Percentiles rank a stretch among this genome's conserved stretches.
Evolutionary conservation across 2,113 vertebrate species (phyloP).

Genomic region (Eulemur rufifrons): DNA sequence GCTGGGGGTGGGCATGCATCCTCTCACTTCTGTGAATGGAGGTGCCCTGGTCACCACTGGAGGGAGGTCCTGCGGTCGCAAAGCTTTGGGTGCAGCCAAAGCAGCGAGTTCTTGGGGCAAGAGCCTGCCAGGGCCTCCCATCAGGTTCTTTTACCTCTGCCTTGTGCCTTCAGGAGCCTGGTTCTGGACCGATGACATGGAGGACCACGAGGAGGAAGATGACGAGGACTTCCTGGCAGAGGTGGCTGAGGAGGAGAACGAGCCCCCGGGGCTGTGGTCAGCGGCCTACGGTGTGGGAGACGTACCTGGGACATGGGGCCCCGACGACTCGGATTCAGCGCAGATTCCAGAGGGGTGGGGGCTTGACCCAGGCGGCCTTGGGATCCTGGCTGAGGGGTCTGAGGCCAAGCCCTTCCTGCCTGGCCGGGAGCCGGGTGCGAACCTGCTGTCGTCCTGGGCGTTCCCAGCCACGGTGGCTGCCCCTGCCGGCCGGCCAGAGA

Average conservation of each 20-base stretch:
- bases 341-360: slow-evolving; percentile 66
- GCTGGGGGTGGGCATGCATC: rapidly evolving
- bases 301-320: slow-evolving; percentile 76
- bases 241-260: slow-evolving; percentile 70
- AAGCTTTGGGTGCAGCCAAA: rapidly evolving
- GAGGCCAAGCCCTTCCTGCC: slow-evolving; percentile 58
- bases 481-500: slow-evolving; percentile 1
- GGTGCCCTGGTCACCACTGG: neutral
- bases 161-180: slow-evolving; percentile 62
- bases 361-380: neutral
- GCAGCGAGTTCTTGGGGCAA: neutral
- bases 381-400: neutral
- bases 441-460: slow-evolving; percentile 55
- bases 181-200: slow-evolving; percentile 73
- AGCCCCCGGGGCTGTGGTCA: slow-evolving; percentile 73
- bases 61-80: too few species aligned
- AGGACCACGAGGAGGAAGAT: slow-evolving; percentile 74
- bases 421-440: neutral
- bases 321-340: slow-evolving; percentile 48
- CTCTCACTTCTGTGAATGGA: neutral
- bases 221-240: slow-evolving; percentile 75
- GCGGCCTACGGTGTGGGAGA: slow-evolving; percentile 77
- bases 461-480: neutral
- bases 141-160: neutral
- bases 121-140: too few species aligned